Evolutionary conservation across 92 coral and sea anemone species (phyloP), one percentile per base, ranked within the genome.

Genomic region (Parazoanthus atlanticus): DNA sequence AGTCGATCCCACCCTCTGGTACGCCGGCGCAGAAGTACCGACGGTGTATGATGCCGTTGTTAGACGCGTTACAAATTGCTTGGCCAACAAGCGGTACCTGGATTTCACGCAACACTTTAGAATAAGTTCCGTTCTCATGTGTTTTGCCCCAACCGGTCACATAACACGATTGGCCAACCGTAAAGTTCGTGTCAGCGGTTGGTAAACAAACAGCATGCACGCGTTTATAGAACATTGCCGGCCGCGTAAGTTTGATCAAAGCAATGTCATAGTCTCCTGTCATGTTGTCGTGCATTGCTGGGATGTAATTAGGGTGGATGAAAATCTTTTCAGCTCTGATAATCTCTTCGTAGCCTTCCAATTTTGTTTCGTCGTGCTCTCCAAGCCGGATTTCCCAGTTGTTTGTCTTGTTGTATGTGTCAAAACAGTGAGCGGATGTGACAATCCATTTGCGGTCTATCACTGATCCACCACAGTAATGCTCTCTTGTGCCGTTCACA

Each of bases 351-450:
- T 86, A 91, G 46, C 91, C 89, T 46, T 95, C 96, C 31, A 83
- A 66, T 21, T 69, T 82, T 15, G 91, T 92, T 76, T 90, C 88
- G 34, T 86, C 26, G 88, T 95, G 98, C 72, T 95, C 98, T 30
- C 96, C 98, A 7, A 95, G 86, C 36, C 93, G 90, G 19, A 81
- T 90, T 33, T 94, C 95, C 91, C 91, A 93, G 40, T 85, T 72
- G 8, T 86, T 85, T 31, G 93, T 86, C 56, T 92, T 84, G 74
- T 93, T 90, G 92, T 88, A 86, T 8, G 13, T 19, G 67, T 13
- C 84, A 79, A 95, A 97, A 88, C 99, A 97, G 65, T 97, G 99
- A 3, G 94, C 98, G 71, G 97, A 94, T 26, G 99, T 95, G 91
- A 97, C 90, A 31, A 97, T 80, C 98, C 97, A 97, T 16, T 90